Evolutionary conservation across 2,113 vertebrate species (phyloP).

Genomic region (Anguilla japonica): DNA sequence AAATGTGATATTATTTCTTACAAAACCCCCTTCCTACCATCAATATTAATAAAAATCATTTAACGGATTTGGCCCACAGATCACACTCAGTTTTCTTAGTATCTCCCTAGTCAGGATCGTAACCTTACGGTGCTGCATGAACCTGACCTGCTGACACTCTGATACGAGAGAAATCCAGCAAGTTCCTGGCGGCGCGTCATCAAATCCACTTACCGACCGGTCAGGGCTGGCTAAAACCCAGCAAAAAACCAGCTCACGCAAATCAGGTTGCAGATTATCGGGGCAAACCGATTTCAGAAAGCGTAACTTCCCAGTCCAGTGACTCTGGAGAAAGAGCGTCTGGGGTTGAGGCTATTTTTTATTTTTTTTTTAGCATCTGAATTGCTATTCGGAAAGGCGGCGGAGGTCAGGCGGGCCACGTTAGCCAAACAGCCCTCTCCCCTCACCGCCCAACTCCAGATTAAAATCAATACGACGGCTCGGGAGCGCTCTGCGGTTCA

Average conservation of each 20-base stretch:
- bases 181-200: no score
- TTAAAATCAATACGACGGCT: constrained; percentile 12
- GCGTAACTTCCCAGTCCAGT: background rate
- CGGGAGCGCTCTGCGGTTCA: background rate
- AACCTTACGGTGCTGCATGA: no score
- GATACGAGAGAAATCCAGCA: no score
- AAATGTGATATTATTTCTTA: background rate
- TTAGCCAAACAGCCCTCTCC: background rate
- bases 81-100: no score
- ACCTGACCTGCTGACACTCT: no score
- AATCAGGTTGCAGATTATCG: background rate
- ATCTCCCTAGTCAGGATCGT: no score
- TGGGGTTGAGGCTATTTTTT: background rate
- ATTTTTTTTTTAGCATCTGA: background rate
- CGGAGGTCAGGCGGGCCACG: background rate
- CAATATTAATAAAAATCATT: no score
- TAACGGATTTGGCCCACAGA: no score
- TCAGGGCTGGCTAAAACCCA: no score
- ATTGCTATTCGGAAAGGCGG: background rate
- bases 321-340: background rate
- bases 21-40: background rate
- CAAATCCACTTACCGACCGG: no score
- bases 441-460: background rate
- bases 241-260: background rate
- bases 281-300: background rate